Base-by-base conservation (phyloP, 2,888 invertebrate species). In the Campoletis raptor region DNA sequence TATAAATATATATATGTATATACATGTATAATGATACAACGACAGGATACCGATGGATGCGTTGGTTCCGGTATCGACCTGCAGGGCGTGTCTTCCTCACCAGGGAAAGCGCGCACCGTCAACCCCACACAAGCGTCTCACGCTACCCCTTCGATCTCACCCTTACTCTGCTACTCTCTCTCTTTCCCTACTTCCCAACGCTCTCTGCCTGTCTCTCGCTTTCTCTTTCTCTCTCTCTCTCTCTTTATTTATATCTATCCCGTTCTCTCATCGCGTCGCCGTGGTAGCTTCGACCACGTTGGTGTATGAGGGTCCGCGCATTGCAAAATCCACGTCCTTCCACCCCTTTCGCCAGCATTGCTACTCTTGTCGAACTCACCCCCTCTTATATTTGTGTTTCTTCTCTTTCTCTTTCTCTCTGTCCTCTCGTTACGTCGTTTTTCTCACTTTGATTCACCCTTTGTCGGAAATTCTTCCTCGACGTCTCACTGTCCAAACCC, bases 61-160 rank as follows among this genome's bases (percentile, higher is more conserved):
- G 91, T 91, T 90, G 91, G 89, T 92, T 92, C 91, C 91, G 90
- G 90, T 92, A 92, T 92, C 92, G 92, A 92, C 91, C 91, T 90
- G 89, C 88, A 91, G 92, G 92, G 92, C 91, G 92, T 92, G 91
- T 92, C 91, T 91, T 88, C 89, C 88, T 90, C 90, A 89, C 87
- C 81, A 87, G 90, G 91, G 91, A 91, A 76, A 91, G 89, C 90
- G 88, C 86, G 86, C 89, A 90, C 90, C 89, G 89, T 89, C 90
- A 90, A 90, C 89, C 89, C 88, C 89, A 90, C 90, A 90, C 89
- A 87, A 87, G 86, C 80, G 66, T 48, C 83, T 70, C 84, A 80
- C 73, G 45, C 84, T 61, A 70, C 85, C 89, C 89, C 86, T 83
- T 88, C 82, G 83, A 86, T 85, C 66, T 52, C 54, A 45, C 66